phyloP scores from a whole-genome alignment of 1,140 invertebrate species.

The Eciton burchellii region DNA sequence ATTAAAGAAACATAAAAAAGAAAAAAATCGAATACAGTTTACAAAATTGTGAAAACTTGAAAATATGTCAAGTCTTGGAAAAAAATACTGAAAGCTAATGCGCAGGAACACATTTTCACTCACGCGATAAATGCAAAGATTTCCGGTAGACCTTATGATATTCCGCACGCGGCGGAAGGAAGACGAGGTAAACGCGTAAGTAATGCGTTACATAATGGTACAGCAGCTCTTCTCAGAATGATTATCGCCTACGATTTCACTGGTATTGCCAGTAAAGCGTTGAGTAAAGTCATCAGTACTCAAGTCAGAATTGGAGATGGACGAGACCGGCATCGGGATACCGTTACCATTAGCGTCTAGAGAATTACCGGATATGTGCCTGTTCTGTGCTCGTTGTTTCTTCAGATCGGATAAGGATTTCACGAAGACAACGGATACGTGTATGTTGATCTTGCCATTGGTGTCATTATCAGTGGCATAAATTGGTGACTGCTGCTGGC shows the following conservation, averaged over 20 bases:
- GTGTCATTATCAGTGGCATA: conserved; percentile 87
- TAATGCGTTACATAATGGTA: conserved; percentile 81
- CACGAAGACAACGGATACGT: conserved; percentile 91
- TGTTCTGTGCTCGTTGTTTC: conserved; percentile 93
- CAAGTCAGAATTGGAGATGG: conserved; percentile 83
- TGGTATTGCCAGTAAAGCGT: conserved; percentile 89
- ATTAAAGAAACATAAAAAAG: conserved; percentile 13
- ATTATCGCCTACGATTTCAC: conserved; percentile 88
- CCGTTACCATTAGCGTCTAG: conserved; percentile 85
- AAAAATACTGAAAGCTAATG: conserved; percentile 45
- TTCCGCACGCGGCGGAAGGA: conserved; percentile 11
- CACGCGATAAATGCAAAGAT: conserved; percentile 2
- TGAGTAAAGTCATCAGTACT: conserved; percentile 84
- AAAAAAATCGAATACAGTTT: conserved; percentile 28
- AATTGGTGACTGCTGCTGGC: conserved; percentile 83
- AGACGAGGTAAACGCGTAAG: not conserved
- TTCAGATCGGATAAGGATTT: conserved; percentile 95
- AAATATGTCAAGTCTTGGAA: conserved; percentile 19
- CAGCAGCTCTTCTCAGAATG: conserved; percentile 88
- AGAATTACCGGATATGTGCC: conserved; percentile 87
- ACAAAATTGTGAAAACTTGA: not conserved
- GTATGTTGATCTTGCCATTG: conserved; percentile 96
- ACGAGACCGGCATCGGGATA: conserved; percentile 82
- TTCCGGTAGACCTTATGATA: not conserved
- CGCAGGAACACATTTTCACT: conserved; percentile 10